Evolutionary conservation across 2,113 vertebrate genomes (phyloP), one percentile per base, ranked within the genome.

Genomic region (Lycaon pictus): DNA sequence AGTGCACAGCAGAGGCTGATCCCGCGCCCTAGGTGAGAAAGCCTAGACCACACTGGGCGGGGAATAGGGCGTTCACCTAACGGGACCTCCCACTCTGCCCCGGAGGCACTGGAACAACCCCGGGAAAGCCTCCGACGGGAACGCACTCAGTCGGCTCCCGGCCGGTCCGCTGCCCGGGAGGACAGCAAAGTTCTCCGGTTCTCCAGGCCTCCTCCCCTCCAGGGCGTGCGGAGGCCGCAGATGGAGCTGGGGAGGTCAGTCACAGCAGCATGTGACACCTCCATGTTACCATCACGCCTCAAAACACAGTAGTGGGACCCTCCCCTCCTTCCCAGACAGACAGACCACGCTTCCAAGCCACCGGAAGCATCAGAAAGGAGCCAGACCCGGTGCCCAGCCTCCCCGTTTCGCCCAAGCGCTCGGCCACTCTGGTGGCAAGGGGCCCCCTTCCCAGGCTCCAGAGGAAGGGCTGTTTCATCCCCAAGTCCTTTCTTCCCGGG

Each of bases 41-140:
- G 89, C 11, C 62, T 81, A 88, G 65, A 53, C 79, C 82, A 91
- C 58, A 51, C 17, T 4, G 58, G 88, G 74, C 27, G 7, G 32
- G 72, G 76, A 76, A 35, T 0, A 22, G 7, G 43, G 87, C 9
- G 9, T 48, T 13, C n/a, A 79, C 69, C 83, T 96, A 96, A 88
- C 37, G 80, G 96, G 74, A 60, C 94, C 76, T 92, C 94, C 96
- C 80, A 91, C 71, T 90, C 84, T 32, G 87, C 72, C 82, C 77
- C 55, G 2, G 29, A 96, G 94, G 92, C 86, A 25, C 0, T 2
- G 43, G 76, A 83, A 71, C 58, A 62, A 48, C 4, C 72, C 51
- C 2, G 0, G 56, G 74, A 79, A 79, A 19, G 74, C 43, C 74
- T 65, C 23, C 2, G 5, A 7, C 3, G 3, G 1, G 20, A 82